Percentiles rank a stretch among this genome's conserved stretches.
phyloP scores from a whole-genome alignment of 1,140 invertebrate species.

The Bathynomus jamesi region DNA sequence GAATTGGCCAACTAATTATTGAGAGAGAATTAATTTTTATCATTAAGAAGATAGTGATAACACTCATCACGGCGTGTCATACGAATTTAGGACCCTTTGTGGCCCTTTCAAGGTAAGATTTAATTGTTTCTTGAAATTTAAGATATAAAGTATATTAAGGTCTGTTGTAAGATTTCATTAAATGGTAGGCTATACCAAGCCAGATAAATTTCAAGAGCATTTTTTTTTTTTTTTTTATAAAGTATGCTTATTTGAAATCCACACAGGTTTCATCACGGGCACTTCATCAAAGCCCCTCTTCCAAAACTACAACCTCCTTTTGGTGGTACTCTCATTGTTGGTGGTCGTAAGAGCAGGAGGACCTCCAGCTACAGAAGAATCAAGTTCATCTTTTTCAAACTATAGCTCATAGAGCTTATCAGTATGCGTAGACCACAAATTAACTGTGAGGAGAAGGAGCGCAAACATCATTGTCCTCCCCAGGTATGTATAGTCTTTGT shows the following conservation, averaged over 20 bases:
- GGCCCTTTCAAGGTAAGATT: not conserved
- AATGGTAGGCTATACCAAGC: too few species aligned
- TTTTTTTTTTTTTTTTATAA: too few species aligned
- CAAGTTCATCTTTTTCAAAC: not conserved
- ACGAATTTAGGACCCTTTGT: not conserved
- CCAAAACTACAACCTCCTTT: not conserved
- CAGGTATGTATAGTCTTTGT: too few species aligned
- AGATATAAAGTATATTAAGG: too few species aligned
- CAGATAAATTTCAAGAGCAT: too few species aligned
- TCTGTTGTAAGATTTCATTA: too few species aligned
- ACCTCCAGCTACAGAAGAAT: not conserved
- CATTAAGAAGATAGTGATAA: not conserved
- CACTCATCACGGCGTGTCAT: not conserved
- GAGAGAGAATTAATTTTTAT: not conserved
- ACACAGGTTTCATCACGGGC: too few species aligned
- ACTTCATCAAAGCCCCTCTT: not conserved
- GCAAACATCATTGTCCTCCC: too few species aligned
- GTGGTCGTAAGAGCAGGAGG: not conserved
- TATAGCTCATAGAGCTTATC: not conserved
- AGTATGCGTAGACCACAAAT: not conserved
- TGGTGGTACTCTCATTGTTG: not conserved
- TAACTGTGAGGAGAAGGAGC: too few species aligned
- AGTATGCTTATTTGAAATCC: too few species aligned
- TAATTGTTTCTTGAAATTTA: not conserved
- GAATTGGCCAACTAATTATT: too few species aligned